Conservation (phyloP, 2,797 vertebrate genomes). For the Siniperca undulata region DNA sequence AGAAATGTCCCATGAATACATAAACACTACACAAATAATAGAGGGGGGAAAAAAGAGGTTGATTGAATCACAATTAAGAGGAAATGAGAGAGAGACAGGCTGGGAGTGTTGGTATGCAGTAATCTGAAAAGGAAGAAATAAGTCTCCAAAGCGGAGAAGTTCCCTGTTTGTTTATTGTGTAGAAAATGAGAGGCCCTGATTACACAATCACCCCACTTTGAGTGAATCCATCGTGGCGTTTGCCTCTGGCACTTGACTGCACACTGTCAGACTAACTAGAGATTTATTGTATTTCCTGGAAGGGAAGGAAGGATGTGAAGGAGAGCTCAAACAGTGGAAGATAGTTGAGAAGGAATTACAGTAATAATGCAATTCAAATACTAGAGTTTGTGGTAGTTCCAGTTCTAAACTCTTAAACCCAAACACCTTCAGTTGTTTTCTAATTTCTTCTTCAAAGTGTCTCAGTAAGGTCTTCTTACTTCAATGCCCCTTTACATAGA, state of each 20-base stretch:
- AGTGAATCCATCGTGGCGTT: neutral
- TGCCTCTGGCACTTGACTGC: neutral
- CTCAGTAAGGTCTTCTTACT: no score
- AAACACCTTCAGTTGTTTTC: neutral
- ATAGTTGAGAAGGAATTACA: neutral
- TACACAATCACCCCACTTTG: neutral
- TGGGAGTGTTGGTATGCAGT: neutral
- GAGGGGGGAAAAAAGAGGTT: neutral
- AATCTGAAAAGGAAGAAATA: neutral
- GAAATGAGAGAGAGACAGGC: slow-evolving; percentile 7
- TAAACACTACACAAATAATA: slow-evolving; percentile 39
- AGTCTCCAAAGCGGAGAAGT: neutral
- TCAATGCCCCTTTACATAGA: no score
- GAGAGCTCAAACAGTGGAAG: neutral
- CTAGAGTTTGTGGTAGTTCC: neutral
- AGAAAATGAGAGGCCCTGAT: neutral
- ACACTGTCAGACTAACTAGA: neutral
- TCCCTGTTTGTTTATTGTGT: slow-evolving; percentile 4
- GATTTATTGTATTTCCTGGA: neutral
- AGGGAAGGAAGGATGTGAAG: neutral
- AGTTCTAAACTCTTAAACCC: neutral
- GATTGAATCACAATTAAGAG: slow-evolving; percentile 40
- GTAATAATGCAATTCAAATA: neutral
- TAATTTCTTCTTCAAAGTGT: neutral
- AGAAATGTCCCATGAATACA: slow-evolving; percentile 3